Evolutionary conservation across 92 coral and sea anemone species (phyloP).

Genomic region (Scolanthus callimorphus): DNA sequence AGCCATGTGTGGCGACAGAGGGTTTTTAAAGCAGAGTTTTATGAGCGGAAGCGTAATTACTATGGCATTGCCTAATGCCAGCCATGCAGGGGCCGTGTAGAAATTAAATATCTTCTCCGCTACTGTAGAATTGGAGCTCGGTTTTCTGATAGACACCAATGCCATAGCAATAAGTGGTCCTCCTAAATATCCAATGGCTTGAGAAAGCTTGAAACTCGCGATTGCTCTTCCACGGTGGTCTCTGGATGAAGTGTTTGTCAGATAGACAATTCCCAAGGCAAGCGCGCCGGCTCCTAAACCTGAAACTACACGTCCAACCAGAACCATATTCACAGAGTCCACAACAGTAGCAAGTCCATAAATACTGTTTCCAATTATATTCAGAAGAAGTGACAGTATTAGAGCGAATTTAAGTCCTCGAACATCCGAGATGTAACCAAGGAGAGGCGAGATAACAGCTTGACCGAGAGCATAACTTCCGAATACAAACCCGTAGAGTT

Average conservation of each 20-base stretch:
- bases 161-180: slow-evolving; percentile 81
- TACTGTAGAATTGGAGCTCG: slow-evolving; percentile 20
- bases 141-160: slow-evolving; percentile 41
- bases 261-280: slow-evolving; percentile 73
- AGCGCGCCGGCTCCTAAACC: slow-evolving; percentile 94
- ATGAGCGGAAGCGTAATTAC: slow-evolving; percentile 71
- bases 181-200: slow-evolving; percentile 82
- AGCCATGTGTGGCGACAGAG: slow-evolving; percentile 93
- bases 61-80: slow-evolving; percentile 68
- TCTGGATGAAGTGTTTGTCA: slow-evolving; percentile 82
- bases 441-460: slow-evolving; percentile 73
- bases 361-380: slow-evolving; percentile 73
- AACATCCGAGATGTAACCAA: slow-evolving; percentile 90
- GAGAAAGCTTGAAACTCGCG: slow-evolving; percentile 83
- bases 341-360: slow-evolving; percentile 69
- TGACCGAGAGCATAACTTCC: slow-evolving; percentile 96
- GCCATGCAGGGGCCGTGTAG: slow-evolving; percentile 89
- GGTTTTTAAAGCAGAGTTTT: slow-evolving; percentile 83
- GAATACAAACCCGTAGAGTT: slow-evolving; percentile 74
- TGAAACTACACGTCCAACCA: slow-evolving; percentile 81
- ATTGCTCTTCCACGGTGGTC: slow-evolving; percentile 86
- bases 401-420: slow-evolving; percentile 88
- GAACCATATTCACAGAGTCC: slow-evolving; percentile 69
- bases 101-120: slow-evolving; percentile 44
- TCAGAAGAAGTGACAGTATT: slow-evolving; percentile 63